A percentile compares a stretch with the other conserved stretches of the same genome.
Conservation (phyloP, 2,888 invertebrate genomes). For the Melieria picta region DNA sequence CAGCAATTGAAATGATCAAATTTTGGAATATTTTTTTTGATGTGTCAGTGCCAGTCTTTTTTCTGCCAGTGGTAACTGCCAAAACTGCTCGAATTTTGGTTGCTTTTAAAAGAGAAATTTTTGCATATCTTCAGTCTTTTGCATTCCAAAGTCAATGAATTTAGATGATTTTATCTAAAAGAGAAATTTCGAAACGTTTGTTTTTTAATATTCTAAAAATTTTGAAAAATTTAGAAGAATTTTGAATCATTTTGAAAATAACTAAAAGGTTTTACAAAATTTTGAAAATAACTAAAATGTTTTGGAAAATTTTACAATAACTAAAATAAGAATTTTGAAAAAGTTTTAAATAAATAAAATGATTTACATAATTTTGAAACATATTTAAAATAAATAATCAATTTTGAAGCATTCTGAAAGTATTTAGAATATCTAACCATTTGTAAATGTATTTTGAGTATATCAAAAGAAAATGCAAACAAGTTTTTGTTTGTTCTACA, state of each 20-base stretch:
- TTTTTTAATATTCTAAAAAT: neutral
- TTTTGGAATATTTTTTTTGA: no score
- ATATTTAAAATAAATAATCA: no score
- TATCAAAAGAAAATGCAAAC: no score
- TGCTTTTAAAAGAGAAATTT: neutral
- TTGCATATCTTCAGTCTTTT: neutral
- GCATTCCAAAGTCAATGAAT: neutral
- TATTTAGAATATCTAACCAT: no score
- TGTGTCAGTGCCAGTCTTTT: no score
- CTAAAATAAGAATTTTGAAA: neutral
- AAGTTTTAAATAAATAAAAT: neutral
- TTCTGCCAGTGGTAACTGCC: no score
- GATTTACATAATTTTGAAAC: neutral
- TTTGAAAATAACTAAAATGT: neutral
- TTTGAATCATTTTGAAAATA: neutral
- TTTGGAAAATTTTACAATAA: neutral
- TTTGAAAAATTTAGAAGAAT: neutral
- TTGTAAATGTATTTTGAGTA: no score
- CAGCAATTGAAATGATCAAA: no score
- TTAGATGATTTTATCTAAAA: neutral
- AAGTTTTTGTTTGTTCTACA: neutral
- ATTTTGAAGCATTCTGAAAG: no score
- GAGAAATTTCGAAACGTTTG: neutral
- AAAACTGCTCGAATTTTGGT: no score
- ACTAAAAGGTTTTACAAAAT: neutral